Evolutionary conservation across 2,113 vertebrate genomes (phyloP), one percentile per base, ranked within the genome.

Genomic region (Crotalus helleri): DNA sequence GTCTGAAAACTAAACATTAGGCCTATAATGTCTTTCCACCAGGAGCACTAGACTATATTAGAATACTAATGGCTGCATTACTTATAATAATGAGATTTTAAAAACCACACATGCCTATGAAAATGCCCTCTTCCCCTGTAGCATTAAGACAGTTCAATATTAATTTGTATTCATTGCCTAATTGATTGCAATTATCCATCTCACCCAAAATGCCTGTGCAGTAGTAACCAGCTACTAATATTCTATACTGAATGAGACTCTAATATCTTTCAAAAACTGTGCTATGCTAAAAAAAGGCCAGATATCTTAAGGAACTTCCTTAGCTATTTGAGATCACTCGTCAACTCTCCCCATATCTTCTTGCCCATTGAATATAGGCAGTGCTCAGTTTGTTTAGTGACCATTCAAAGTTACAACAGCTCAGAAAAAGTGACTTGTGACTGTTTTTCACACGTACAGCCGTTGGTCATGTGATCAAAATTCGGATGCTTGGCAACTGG

Each of bases 201-300:
- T 97, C 96, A 94, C 96, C 97, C 96, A 94, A 97, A 97, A 95
- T 92, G 95, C 91, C 93, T 95, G 53, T 54, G 93, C 96, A 96
- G 95, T 96, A 93, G 94, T 49, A 24, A 93, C 96, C 95, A 93
- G 95, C 97, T 96, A 95, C 96, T 91, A 95, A 95, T 96, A 97
- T 95, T 94, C 93, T 89, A 85, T 81, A 4, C 53, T 23, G 13
- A 92, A 92, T 61, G 19, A n/a, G 39, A 26, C 8, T 92, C 57
- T 54, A 46, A n/a, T 74, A 46, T 13, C 15, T 44, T 92, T 88
- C 33, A 69, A 55, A 53, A 92, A 44, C 21, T 44, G 19, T 64
- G 57, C 1, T 91, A 54, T 4, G 24, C 46, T 26, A 49, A 44
- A 44, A 39, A 39, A 54, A 49, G 3, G 64, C 24, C n/a, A 39